Evolutionary conservation across 1,140 invertebrate genomes (phyloP).

Genomic region (Wasmannia auropunctata): DNA sequence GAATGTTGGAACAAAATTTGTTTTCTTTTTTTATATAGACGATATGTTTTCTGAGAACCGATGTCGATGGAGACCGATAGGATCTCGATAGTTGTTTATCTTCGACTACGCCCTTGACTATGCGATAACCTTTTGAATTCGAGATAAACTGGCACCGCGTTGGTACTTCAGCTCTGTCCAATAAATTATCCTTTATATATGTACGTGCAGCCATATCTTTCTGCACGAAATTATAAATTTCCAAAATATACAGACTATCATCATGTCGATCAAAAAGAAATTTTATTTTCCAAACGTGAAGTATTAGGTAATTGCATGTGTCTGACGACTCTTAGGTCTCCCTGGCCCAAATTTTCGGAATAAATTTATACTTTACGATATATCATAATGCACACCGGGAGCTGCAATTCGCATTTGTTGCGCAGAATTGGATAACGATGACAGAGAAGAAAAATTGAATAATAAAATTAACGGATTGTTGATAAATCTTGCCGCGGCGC

Average conservation of each 20-base stretch:
- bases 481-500: conserved; percentile 27
- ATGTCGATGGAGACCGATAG: not conserved
- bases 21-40: not conserved
- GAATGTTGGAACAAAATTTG: not conserved
- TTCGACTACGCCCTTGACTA: not conserved
- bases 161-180: not conserved
- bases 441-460: not conserved
- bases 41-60: not conserved
- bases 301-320: not conserved
- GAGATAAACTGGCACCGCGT: not conserved
- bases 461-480: conserved; percentile 19
- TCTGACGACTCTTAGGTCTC: not conserved
- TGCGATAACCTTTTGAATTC: not conserved
- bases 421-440: not conserved
- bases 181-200: not conserved
- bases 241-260: not conserved
- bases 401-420: not conserved
- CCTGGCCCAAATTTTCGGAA: not conserved
- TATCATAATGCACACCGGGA: not conserved
- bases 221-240: not conserved
- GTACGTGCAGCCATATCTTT: not conserved
- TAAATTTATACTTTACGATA: not conserved
- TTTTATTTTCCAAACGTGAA: not conserved
- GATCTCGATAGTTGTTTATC: not conserved
- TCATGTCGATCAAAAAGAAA: not conserved